Conservation (phyloP, 1,140 invertebrate genomes). For the Drosophila arawakana region DNA sequence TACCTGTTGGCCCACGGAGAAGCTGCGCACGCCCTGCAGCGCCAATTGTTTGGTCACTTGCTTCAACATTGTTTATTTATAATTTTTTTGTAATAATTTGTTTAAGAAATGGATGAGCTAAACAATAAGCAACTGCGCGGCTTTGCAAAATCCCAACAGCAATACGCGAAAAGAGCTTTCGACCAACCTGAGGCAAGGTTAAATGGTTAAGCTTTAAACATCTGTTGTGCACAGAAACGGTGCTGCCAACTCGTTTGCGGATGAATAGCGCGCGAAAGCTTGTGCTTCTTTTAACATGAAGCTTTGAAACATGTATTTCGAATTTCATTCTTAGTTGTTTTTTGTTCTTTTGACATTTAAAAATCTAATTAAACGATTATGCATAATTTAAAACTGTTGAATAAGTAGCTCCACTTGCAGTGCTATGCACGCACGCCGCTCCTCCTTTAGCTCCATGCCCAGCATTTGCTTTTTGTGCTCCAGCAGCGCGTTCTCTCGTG, state of each 20-base stretch:
- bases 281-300: constrained; percentile 22
- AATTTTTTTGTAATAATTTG: constrained; percentile 43
- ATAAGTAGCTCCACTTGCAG: constrained; percentile 86
- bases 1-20: constrained; percentile 78
- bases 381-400: constrained; percentile 69
- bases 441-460: constrained; percentile 88
- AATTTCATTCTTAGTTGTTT: constrained; percentile 14
- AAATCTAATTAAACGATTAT: constrained; percentile 20
- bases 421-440: constrained; percentile 88
- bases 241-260: constrained; percentile 43
- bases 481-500: constrained; percentile 88
- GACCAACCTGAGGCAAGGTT: constrained; percentile 43
- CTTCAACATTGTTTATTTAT: constrained; percentile 73
- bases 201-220: constrained; percentile 29
- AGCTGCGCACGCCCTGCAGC: constrained; percentile 79
- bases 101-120: constrained; percentile 57
- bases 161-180: constrained; percentile 54
- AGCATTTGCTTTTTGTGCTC: constrained; percentile 88
- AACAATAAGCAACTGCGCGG: constrained; percentile 52
- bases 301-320: constrained; percentile 32
- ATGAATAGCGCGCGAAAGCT: constrained; percentile 11
- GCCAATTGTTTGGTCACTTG: constrained; percentile 83
- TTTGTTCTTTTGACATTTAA: constrained; percentile 46
- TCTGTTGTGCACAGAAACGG: constrained; percentile 18
- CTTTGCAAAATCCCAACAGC: constrained; percentile 67